Percentiles rank a stretch among this genome's conserved stretches.
Conservation (phyloP, 2,113 vertebrate species). For the Gymnobelideus leadbeateri region DNA sequence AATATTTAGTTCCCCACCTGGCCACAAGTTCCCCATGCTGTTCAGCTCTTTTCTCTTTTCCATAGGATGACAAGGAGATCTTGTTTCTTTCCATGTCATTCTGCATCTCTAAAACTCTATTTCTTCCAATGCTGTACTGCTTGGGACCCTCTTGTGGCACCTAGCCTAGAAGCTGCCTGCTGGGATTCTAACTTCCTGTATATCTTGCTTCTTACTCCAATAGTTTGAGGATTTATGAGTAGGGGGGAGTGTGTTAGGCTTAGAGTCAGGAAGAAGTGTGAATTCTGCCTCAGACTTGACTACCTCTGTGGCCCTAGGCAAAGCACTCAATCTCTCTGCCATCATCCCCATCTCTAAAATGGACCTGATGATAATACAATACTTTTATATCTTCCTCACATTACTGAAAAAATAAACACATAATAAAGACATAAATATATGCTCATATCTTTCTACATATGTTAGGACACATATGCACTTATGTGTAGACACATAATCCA, state of each 20-base stretch:
- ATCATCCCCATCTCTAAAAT: neutral
- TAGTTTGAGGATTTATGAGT: neutral
- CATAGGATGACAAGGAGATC: neutral
- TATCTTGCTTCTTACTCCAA: neutral
- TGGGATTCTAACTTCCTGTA: neutral
- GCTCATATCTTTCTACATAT: neutral
- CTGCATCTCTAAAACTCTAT: neutral
- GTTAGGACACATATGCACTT: no score
- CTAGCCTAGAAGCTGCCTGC: neutral
- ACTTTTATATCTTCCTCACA: neutral
- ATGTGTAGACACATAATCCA: neutral
- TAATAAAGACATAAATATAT: neutral
- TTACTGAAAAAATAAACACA: neutral
- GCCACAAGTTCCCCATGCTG: neutral
- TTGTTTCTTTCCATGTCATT: neutral
- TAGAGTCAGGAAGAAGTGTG: neutral
- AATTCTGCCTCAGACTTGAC: neutral
- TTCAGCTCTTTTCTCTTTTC: neutral
- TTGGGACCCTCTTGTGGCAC: neutral
- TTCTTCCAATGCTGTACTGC: neutral
- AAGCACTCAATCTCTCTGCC: slow-evolving; percentile 11
- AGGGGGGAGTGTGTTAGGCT: neutral
- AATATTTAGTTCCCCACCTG: neutral
- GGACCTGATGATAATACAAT: neutral
- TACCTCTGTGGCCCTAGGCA: neutral